Conservation (phyloP, 2,888 invertebrate genomes). For the Campoletis raptor region DNA sequence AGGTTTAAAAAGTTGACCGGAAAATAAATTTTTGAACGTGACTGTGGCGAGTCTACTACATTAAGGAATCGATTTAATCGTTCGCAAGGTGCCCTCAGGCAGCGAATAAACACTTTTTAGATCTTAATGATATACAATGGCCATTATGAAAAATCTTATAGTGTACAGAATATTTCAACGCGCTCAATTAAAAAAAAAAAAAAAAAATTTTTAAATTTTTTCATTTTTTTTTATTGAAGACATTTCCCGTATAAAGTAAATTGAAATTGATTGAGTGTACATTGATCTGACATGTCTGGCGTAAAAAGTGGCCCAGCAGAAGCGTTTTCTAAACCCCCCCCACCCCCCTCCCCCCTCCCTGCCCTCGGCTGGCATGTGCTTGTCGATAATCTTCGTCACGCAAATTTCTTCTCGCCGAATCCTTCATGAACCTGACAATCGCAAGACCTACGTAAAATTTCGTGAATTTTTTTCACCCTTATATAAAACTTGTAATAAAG, state of each 20-base stretch:
- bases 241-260: background rate
- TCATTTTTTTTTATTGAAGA: background rate
- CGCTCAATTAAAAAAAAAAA: no score
- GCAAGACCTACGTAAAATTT: slow-evolving; percentile 6
- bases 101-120: background rate
- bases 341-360: no score
- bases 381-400: slow-evolving; percentile 31
- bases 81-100: background rate
- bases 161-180: background rate
- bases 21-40: no score
- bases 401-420: background rate
- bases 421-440: background rate
- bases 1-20: no score
- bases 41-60: background rate
- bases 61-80: background rate
- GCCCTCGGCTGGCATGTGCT: background rate
- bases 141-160: background rate
- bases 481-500: background rate
- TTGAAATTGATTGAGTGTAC: slow-evolving; percentile 10
- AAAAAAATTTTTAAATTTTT: background rate
- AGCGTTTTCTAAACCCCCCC: background rate
- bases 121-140: background rate
- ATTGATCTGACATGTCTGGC: background rate
- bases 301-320: background rate
- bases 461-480: background rate